Conservation (phyloP, 2,113 vertebrate species). For the Procavia capensis region DNA sequence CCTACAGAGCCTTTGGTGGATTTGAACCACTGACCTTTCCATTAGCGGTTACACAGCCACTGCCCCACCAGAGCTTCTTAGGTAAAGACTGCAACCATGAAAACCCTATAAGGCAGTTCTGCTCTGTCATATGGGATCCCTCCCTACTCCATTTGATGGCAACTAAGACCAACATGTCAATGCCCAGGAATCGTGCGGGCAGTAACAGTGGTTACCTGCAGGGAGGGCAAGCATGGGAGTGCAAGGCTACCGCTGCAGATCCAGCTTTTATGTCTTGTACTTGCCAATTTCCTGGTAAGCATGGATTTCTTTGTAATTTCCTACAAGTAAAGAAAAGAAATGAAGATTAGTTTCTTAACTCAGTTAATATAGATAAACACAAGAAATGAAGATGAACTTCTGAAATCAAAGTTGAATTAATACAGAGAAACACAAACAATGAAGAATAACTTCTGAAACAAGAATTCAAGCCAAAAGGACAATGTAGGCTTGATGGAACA, state of each 20-base stretch:
- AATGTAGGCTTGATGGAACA: neutral
- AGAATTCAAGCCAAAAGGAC: neutral
- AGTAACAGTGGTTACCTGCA: neutral
- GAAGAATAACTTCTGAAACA: neutral
- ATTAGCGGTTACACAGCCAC: too few relatives aligned
- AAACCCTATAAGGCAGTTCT: too few relatives aligned
- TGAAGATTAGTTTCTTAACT: too few relatives aligned
- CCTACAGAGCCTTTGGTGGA: too few relatives aligned
- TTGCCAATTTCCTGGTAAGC: neutral
- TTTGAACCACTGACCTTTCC: too few relatives aligned
- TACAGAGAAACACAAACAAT: neutral
- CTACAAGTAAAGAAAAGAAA: neutral
- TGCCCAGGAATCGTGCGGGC: neutral
- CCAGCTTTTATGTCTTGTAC: neutral
- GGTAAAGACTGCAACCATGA: too few relatives aligned
- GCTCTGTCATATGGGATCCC: too few relatives aligned
- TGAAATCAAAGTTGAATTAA: neutral
- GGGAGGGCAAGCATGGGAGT: too few relatives aligned
- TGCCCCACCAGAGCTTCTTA: too few relatives aligned
- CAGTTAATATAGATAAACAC: too few relatives aligned
- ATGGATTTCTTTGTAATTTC: neutral
- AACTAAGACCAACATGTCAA: neutral
- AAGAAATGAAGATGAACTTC: too few relatives aligned
- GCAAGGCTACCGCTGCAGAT: neutral
- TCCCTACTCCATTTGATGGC: too few relatives aligned